A percentile compares a stretch with the other conserved stretches of the same genome.
Conservation (phyloP, 2,888 invertebrate genomes). For the Lithophane ornitopus region DNA sequence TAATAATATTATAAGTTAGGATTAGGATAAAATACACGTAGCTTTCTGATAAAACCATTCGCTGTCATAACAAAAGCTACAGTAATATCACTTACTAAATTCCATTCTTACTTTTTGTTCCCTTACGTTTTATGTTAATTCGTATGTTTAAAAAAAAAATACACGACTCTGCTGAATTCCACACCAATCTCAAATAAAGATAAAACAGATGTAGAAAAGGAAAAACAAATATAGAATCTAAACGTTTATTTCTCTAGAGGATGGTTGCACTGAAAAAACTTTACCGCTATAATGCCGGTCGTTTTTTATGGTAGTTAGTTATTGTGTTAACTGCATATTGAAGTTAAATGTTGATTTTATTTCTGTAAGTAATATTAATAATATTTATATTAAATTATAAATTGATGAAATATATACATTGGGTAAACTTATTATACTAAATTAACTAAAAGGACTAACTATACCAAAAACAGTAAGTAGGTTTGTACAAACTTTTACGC, state of each 20-base stretch:
- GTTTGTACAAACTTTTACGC: no score
- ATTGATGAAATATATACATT: no score
- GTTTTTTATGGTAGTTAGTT: not conserved
- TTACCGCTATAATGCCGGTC: not conserved
- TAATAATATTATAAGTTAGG: no score
- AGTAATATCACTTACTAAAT: not conserved
- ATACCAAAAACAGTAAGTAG: no score
- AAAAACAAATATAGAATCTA: slow-evolving; percentile 15
- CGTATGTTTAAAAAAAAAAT: not conserved
- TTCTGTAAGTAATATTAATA: no score
- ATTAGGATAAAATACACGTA: not conserved
- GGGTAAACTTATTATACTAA: no score
- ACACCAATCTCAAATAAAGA: slow-evolving; percentile 14
- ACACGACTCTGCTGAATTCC: slow-evolving; percentile 10
- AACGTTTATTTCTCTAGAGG: slow-evolving; percentile 34
- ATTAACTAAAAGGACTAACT: no score
- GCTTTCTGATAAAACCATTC: not conserved
- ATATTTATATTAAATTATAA: no score
- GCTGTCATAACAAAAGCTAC: slow-evolving; percentile 1
- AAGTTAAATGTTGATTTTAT: no score
- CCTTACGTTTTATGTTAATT: slow-evolving; percentile 6
- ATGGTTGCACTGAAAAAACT: slow-evolving; percentile 24
- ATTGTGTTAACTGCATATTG: not conserved
- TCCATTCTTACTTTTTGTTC: slow-evolving; percentile 1
- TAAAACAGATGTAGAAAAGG: slow-evolving; percentile 11